Evolutionary conservation across 2,113 vertebrate species (phyloP).

Genomic region (Bungarus multicinctus): DNA sequence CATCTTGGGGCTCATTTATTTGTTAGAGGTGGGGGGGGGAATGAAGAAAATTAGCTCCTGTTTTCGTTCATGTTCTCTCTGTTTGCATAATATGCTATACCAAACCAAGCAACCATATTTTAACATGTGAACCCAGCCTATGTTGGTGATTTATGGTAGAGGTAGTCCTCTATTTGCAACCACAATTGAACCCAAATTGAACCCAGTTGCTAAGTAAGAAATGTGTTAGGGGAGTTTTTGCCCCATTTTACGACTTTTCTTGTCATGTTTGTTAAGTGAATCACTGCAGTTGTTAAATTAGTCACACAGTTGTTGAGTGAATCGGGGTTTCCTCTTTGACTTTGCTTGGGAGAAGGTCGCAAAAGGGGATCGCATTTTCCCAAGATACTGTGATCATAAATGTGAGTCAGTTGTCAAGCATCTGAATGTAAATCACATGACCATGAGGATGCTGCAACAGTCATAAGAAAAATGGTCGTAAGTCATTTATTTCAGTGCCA

Average conservation of each 20-base stretch:
- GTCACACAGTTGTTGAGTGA: not conserved
- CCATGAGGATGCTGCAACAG: not conserved
- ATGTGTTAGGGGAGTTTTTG: not conserved
- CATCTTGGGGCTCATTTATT: not conserved
- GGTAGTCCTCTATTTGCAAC: not conserved
- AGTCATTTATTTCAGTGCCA: not conserved
- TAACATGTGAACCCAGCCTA: not conserved
- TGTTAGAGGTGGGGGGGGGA: not conserved
- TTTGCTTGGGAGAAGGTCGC: not conserved
- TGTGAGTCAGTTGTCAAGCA: not conserved
- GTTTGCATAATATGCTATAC: not conserved
- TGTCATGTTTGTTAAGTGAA: not conserved
- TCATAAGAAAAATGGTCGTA: not conserved
- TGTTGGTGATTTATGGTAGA: not conserved
- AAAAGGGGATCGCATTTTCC: not conserved
- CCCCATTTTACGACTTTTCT: not conserved
- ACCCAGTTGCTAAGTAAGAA: not conserved
- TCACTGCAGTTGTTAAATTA: not conserved
- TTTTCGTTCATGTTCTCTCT: not conserved
- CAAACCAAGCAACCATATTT: not conserved
- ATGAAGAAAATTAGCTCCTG: not conserved
- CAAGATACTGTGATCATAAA: not conserved
- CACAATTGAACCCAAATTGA: not conserved
- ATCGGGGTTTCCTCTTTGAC: not conserved
- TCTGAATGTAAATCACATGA: not conserved